phyloP scores from a whole-genome alignment of 1,140 invertebrate genomes.

The Mamestra configurata region DNA sequence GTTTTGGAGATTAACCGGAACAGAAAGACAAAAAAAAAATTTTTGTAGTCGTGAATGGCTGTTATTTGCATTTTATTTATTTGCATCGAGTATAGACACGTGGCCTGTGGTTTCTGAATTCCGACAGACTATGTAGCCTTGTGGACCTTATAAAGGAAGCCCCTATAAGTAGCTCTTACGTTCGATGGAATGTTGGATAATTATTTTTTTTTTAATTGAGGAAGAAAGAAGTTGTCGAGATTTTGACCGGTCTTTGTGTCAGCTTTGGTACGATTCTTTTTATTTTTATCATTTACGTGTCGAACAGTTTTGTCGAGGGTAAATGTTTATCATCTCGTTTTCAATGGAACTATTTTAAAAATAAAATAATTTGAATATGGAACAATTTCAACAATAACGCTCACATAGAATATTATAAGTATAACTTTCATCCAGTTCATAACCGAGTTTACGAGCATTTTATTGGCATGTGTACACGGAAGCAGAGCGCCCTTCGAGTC shows the following conservation, averaged over 20 bases:
- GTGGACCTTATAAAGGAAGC: background rate
- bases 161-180: background rate
- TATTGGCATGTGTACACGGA: slow-evolving; percentile 21
- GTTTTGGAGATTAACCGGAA: no score
- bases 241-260: background rate
- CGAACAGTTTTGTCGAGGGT: no score
- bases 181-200: background rate
- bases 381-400: background rate
- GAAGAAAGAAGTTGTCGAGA: background rate
- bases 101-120: background rate
- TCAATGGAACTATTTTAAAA: background rate
- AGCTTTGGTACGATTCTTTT: no score
- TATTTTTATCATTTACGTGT: no score
- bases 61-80: no score
- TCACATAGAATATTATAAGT: background rate
- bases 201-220: no score
- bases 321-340: background rate
- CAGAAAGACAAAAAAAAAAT: no score
- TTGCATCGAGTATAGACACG: background rate
- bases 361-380: slow-evolving; percentile 3
- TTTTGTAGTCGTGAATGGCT: no score
- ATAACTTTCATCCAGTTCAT: slow-evolving; percentile 6
- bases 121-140: background rate
- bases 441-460: slow-evolving; percentile 19
- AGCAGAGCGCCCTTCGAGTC: slow-evolving; percentile 27